phyloP scores from a whole-genome alignment of 2,888 invertebrate species.

The Acleris holmiana region DNA sequence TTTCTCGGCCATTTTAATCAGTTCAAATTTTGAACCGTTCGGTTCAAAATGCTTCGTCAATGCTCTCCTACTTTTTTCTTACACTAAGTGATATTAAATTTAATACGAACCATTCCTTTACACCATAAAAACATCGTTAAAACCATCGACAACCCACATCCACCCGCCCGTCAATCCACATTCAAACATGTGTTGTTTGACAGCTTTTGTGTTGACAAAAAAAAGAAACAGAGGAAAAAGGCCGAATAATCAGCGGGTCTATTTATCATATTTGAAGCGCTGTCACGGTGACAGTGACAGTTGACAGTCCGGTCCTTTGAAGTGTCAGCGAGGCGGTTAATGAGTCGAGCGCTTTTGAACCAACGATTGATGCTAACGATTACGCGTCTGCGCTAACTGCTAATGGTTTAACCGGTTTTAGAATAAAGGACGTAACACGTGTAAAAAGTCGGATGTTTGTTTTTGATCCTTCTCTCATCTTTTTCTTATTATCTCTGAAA shows the following conservation, averaged over 20 bases:
- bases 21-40: too few species aligned
- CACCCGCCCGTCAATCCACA: constrained; percentile 43
- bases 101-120: not conserved
- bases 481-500: not conserved
- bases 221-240: constrained; percentile 48
- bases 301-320: constrained; percentile 63
- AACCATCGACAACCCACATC: constrained; percentile 44
- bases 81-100: too few species aligned
- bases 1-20: too few species aligned
- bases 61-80: too few species aligned
- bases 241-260: constrained; percentile 65
- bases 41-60: too few species aligned
- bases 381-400: constrained; percentile 24
- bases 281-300: constrained; percentile 53
- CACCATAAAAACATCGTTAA: constrained; percentile 9
- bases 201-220: constrained; percentile 62
- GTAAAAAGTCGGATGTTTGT: constrained; percentile 8
- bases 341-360: constrained; percentile 52
- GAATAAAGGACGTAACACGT: constrained; percentile 16
- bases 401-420: constrained; percentile 33
- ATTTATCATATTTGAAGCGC: constrained; percentile 66
- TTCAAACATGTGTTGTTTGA: constrained; percentile 54
- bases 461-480: constrained; percentile 12
- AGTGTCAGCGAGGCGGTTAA: constrained; percentile 67
- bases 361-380: constrained; percentile 41